Percentiles rank a stretch among this genome's conserved stretches.
phyloP scores from a whole-genome alignment of 2,888 invertebrate species.

The Tinea trinotella region DNA sequence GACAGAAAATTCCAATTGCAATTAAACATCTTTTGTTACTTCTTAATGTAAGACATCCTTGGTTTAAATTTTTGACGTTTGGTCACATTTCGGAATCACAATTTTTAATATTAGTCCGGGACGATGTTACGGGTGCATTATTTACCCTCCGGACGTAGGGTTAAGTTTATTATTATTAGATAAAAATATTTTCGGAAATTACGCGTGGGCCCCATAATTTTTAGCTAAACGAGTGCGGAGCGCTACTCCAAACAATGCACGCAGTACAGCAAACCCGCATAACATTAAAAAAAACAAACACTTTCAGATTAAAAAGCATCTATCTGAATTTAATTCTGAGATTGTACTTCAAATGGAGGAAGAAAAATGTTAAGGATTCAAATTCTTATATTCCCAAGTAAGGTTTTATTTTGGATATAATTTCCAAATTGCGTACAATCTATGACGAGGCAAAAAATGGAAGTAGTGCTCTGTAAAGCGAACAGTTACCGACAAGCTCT shows the following conservation, averaged over 20 bases:
- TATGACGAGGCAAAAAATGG: too few species aligned
- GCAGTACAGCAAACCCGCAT: too few species aligned
- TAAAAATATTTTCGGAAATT: constrained; percentile 53
- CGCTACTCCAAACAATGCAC: constrained; percentile 29
- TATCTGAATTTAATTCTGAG: too few species aligned
- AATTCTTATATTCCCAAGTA: too few species aligned
- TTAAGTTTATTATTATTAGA: constrained; percentile 69
- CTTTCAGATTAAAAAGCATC: too few species aligned
- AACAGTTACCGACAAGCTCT: constrained; percentile 6
- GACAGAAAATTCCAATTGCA: constrained; percentile 48
- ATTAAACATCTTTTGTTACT: constrained; percentile 53
- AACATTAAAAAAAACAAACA: too few species aligned
- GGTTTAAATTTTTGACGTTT: constrained; percentile 47
- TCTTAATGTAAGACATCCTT: constrained; percentile 58
- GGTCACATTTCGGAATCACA: constrained; percentile 55
- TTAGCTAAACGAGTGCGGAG: constrained; percentile 38
- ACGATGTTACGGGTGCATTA: constrained; percentile 22
- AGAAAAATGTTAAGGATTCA: too few species aligned
- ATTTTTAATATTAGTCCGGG: constrained; percentile 45
- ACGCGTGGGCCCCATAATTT: constrained; percentile 43
- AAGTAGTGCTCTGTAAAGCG: constrained; percentile 6
- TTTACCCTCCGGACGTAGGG: constrained; percentile 42
- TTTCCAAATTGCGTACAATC: too few species aligned
- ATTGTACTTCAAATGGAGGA: too few species aligned
- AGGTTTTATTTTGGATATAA: too few species aligned